Conservation (phyloP, 2,888 invertebrate genomes). For the Fragum sueziense region DNA sequence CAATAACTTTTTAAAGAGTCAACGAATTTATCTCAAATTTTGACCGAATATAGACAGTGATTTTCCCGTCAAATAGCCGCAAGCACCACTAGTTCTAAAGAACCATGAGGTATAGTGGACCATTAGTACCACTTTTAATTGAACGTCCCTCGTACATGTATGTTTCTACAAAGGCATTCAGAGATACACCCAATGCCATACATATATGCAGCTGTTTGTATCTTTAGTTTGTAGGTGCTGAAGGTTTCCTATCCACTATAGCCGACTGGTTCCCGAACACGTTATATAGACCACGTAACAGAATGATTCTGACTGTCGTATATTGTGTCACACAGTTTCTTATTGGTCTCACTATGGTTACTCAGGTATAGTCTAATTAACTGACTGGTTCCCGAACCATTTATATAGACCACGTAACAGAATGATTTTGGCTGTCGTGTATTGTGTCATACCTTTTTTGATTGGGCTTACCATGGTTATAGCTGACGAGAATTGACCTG, state of each 20-base stretch:
- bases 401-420: conserved; percentile 85
- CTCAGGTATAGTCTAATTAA: conserved; percentile 81
- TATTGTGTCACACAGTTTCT: conserved; percentile 95
- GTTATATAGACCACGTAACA: conserved; percentile 84
- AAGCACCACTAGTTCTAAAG: too few relatives aligned
- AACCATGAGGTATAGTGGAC: too few relatives aligned
- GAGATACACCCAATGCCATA: not conserved
- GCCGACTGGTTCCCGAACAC: conserved; percentile 96
- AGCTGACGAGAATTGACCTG: too few relatives aligned
- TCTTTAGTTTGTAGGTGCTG: conserved; percentile 93
- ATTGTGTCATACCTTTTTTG: conserved; percentile 94
- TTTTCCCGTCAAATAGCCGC: too few relatives aligned
- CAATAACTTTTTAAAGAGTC: too few relatives aligned
- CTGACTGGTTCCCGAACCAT: conserved; percentile 95
- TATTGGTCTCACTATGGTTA: conserved; percentile 89
- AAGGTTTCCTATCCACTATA: conserved; percentile 97
- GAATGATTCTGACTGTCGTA: conserved; percentile 95
- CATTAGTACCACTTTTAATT: too few relatives aligned
- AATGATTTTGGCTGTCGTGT: conserved; percentile 95
- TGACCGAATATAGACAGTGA: too few relatives aligned
- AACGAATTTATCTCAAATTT: too few relatives aligned
- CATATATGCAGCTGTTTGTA: not conserved
- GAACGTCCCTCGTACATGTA: too few relatives aligned
- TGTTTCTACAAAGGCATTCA: not conserved
- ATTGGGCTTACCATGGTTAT: conserved; percentile 89